phyloP scores from a whole-genome alignment of 2,797 vertebrate species.

The Anolis apletophallus region DNA sequence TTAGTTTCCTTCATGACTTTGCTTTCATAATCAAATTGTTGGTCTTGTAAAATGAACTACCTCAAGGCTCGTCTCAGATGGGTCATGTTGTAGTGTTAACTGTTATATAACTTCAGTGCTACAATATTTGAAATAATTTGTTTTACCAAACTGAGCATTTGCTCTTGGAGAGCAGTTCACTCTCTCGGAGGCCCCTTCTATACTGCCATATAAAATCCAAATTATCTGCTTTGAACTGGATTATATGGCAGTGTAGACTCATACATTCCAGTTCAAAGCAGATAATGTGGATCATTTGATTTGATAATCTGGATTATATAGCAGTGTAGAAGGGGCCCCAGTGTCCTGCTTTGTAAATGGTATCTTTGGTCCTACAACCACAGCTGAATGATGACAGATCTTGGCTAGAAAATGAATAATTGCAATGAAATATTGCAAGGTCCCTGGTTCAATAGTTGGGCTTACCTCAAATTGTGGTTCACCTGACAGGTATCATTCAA shows the following conservation, averaged over 20 bases:
- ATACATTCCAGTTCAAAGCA: too few species aligned
- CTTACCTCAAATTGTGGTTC: background rate
- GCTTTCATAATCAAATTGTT: background rate
- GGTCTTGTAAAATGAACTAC: background rate
- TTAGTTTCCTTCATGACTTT: background rate
- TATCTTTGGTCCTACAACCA: background rate
- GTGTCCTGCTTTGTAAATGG: background rate
- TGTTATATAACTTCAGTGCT: background rate
- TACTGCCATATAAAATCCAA: too few species aligned
- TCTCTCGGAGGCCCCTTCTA: too few species aligned
- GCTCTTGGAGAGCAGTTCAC: background rate
- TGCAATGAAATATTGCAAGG: background rate
- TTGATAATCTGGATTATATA: too few species aligned
- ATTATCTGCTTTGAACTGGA: too few species aligned
- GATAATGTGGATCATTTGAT: too few species aligned
- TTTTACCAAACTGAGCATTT: background rate
- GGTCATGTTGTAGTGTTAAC: background rate
- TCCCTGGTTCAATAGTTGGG: background rate
- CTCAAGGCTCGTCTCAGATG: background rate
- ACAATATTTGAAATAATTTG: background rate
- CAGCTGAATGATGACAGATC: background rate
- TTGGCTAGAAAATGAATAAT: background rate
- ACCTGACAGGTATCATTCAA: background rate
- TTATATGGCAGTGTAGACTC: too few species aligned
- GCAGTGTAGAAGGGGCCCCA: too few species aligned